Evolutionary conservation across 1,140 invertebrate genomes (phyloP).

Genomic region (Glossosoma conforme): DNA sequence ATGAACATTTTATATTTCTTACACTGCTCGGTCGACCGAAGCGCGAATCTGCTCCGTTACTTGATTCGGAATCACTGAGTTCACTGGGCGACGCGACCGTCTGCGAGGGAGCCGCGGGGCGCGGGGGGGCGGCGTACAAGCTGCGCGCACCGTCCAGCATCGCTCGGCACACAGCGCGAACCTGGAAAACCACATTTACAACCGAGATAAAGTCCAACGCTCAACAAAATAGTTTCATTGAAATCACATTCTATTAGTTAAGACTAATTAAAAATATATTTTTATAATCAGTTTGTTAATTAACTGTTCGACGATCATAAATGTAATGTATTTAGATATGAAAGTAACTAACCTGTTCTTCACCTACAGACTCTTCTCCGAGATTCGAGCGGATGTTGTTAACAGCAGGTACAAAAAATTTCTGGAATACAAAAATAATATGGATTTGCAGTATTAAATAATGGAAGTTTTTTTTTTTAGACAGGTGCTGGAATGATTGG

Average conservation of each 20-base stretch:
- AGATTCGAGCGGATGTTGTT: slow-evolving; percentile 72
- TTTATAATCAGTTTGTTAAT: too few species aligned
- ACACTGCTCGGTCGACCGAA: slow-evolving; percentile 38
- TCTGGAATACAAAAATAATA: slow-evolving; percentile 56
- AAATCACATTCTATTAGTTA: too few species aligned
- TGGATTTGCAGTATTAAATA: too few species aligned
- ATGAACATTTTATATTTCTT: too few species aligned
- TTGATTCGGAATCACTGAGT: slow-evolving; percentile 49
- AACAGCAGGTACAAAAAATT: slow-evolving; percentile 74
- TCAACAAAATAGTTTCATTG: too few species aligned
- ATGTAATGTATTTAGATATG: too few species aligned
- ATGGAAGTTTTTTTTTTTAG: too few species aligned
- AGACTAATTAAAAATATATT: slow-evolving; percentile 11
- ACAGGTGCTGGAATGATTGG: too few species aligned
- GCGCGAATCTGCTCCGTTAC: slow-evolving; percentile 39
- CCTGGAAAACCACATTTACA: slow-evolving; percentile 33
- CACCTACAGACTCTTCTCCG: slow-evolving; percentile 65
- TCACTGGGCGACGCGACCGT: slow-evolving; percentile 47
- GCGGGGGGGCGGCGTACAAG: slow-evolving; percentile 55
- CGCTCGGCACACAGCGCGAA: slow-evolving; percentile 61
- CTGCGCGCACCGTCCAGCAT: slow-evolving; percentile 75
- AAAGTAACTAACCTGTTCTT: slow-evolving; percentile 61
- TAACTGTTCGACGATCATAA: too few species aligned
- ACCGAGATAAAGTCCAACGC: too few species aligned
- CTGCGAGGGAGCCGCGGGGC: slow-evolving; percentile 42